phyloP scores from a whole-genome alignment of 1,140 invertebrate species.

The Drosophila insularis region DNA sequence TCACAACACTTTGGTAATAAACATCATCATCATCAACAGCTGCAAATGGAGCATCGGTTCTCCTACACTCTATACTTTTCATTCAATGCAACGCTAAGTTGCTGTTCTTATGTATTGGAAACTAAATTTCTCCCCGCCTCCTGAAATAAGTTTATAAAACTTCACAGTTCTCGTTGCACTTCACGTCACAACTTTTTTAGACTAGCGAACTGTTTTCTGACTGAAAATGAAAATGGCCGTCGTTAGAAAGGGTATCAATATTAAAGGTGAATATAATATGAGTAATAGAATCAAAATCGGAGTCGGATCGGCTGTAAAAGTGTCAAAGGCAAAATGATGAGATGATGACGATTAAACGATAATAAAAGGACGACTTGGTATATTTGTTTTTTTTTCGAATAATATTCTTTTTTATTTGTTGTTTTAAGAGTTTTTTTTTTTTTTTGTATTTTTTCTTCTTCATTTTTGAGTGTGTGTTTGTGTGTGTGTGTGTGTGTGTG shows the following conservation, averaged over 20 bases:
- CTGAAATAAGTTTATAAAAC: too few species aligned
- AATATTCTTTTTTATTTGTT: slow-evolving; percentile 79
- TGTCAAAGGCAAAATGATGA: slow-evolving; percentile 44
- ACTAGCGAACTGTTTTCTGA: too few species aligned
- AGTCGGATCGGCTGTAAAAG: slow-evolving; percentile 56
- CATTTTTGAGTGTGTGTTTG: slow-evolving; percentile 50
- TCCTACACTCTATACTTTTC: slow-evolving; percentile 12
- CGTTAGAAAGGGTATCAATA: slow-evolving; percentile 21
- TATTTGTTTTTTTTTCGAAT: slow-evolving; percentile 59
- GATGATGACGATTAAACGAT: slow-evolving; percentile 68
- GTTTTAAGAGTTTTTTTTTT: slow-evolving; percentile 66
- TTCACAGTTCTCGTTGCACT: too few species aligned
- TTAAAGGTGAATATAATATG: slow-evolving; percentile 21
- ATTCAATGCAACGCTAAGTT: too few species aligned
- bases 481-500: slow-evolving; percentile 38
- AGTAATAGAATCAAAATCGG: not conserved
- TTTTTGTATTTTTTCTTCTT: slow-evolving; percentile 66
- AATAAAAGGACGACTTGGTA: slow-evolving; percentile 57
- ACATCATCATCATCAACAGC: slow-evolving; percentile 32
- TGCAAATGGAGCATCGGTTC: slow-evolving; percentile 16
- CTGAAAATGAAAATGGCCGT: not conserved
- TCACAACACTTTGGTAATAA: slow-evolving; percentile 66
- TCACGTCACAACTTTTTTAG: too few species aligned
- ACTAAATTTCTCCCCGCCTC: too few species aligned
- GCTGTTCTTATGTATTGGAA: too few species aligned